Evolutionary conservation across 2,113 vertebrate species (phyloP).

Genomic region (Garra rufa): DNA sequence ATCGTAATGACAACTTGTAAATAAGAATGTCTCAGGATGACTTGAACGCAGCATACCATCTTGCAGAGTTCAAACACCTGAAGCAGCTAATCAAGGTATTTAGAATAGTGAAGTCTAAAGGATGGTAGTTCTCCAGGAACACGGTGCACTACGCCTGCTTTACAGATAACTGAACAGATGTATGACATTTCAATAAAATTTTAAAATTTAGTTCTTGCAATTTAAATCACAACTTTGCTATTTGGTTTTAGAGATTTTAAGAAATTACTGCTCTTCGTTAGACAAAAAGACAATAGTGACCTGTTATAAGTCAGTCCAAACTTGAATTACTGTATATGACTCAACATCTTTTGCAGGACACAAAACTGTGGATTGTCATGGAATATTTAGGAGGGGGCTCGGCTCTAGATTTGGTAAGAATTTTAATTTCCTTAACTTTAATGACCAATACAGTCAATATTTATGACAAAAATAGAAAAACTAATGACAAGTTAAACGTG

Average conservation of each 20-base stretch:
- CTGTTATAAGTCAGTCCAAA: background rate
- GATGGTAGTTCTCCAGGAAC: too few species aligned
- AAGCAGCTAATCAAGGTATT: too few species aligned
- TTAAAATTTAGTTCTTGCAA: too few species aligned
- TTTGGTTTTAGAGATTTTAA: background rate
- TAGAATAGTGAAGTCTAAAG: too few species aligned
- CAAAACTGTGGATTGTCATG: conserved; percentile 66
- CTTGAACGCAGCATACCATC: too few species aligned
- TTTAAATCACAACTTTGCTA: background rate
- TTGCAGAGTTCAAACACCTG: too few species aligned
- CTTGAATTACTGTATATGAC: background rate
- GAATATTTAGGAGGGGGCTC: conserved; percentile 96
- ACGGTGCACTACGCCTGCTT: background rate
- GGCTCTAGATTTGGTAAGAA: conserved; percentile 91
- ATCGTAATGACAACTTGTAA: too few species aligned
- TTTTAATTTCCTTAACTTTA: background rate
- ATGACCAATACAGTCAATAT: too few species aligned
- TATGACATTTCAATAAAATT: background rate
- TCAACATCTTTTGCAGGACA: background rate
- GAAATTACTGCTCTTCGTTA: background rate
- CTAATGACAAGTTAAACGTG: background rate
- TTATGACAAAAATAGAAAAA: too few species aligned
- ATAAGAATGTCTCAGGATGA: too few species aligned
- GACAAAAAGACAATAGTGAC: background rate
- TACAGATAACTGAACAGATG: background rate